Percentiles rank a stretch among this genome's conserved stretches.
These are phyloP conservation scores for Allolobophora icterica DNA, from an alignment of 2,888 invertebrate genomes.

Conservation along the genomic window DNA sequence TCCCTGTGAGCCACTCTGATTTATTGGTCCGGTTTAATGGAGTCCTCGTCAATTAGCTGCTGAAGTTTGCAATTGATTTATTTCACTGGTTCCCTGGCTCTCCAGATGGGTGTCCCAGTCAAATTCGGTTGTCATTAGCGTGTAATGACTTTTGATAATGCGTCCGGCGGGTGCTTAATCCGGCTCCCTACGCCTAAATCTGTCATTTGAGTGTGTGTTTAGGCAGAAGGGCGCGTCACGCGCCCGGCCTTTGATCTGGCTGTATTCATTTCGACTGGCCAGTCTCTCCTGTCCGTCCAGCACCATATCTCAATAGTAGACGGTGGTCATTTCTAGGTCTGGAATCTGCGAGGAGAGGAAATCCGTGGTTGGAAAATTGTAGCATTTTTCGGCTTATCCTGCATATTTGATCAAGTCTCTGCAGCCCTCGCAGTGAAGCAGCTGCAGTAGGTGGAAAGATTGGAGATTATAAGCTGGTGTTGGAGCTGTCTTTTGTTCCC, in stretches of 20 bases:
- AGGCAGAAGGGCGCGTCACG: neutral
- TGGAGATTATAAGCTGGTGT: too few relatives aligned
- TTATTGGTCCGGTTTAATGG: constrained; percentile 18
- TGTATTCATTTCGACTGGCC: neutral
- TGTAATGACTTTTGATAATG: constrained; percentile 23
- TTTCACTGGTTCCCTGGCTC: neutral
- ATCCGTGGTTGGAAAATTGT: too few relatives aligned
- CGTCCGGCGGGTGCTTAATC: constrained; percentile 18
- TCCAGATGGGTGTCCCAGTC: constrained; percentile 14
- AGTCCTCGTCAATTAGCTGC: constrained; percentile 14
- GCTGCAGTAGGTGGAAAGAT: too few relatives aligned
- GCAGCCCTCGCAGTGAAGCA: too few relatives aligned
- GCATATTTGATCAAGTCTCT: too few relatives aligned
- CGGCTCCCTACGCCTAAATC: neutral
- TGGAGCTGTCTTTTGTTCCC: too few relatives aligned
- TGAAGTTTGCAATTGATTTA: constrained; percentile 12
- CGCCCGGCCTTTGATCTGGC: neutral
- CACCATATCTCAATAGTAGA: too few relatives aligned
- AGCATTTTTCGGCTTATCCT: too few relatives aligned
- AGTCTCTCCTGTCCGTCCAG: too few relatives aligned
- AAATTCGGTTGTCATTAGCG: constrained; percentile 25
- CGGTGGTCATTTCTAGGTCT: too few relatives aligned
- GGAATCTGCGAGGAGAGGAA: too few relatives aligned
- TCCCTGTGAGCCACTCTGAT: neutral
- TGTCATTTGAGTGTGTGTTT: neutral